Evolutionary conservation across 2,888 invertebrate species (phyloP).

Genomic region (Thelaira solivaga): DNA sequence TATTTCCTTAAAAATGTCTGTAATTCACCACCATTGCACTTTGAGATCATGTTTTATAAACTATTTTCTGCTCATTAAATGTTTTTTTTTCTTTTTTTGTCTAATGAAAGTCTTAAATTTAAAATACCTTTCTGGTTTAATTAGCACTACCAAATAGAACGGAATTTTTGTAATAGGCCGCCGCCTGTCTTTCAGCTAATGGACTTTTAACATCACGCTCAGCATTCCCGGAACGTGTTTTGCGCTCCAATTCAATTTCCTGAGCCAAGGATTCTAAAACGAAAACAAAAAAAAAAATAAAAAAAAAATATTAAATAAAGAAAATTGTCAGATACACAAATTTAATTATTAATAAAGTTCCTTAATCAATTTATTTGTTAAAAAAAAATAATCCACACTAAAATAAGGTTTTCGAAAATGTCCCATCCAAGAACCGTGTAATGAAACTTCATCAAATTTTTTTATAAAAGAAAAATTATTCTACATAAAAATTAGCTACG

Average conservation of each 20-base stretch:
- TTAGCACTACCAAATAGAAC: constrained; percentile 93
- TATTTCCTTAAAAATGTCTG: not conserved
- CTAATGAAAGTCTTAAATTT: too few species aligned
- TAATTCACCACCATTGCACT: constrained; percentile 69
- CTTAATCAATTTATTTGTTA: too few species aligned
- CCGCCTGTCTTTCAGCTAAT: constrained; percentile 86
- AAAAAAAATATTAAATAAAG: not conserved
- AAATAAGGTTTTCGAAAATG: too few species aligned
- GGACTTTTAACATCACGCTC: constrained; percentile 92
- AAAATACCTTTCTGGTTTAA: constrained; percentile 74
- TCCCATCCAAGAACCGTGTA: too few species aligned
- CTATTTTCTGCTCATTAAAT: not conserved
- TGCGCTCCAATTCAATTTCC: constrained; percentile 92
- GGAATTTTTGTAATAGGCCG: constrained; percentile 90
- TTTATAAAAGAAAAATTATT: too few species aligned
- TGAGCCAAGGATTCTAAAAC: constrained; percentile 88
- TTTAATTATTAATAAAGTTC: too few species aligned
- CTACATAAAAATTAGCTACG: too few species aligned
- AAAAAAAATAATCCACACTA: too few species aligned
- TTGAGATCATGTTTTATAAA: constrained; percentile 69
- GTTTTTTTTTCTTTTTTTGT: too few species aligned
- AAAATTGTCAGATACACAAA: too few species aligned
- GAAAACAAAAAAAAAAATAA: not conserved
- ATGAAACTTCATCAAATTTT: too few species aligned
- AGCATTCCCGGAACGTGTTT: constrained; percentile 86